Evolutionary conservation across 2,888 invertebrate species (phyloP).

Genomic region (Lingula anatina): DNA sequence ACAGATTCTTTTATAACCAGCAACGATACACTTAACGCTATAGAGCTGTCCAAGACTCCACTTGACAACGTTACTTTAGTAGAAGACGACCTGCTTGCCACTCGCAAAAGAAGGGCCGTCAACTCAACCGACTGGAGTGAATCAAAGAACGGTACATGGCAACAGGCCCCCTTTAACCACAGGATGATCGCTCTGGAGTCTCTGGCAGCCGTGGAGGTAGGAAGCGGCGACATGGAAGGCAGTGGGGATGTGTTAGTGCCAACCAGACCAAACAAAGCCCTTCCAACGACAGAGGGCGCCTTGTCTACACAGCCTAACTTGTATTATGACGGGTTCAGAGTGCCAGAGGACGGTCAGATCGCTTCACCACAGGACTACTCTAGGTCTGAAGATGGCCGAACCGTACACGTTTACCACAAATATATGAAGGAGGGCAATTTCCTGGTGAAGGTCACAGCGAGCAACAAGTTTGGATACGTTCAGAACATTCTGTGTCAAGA

Average conservation of each 20-base stretch:
- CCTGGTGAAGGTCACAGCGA: constrained; percentile 22
- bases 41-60: not conserved
- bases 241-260: too few species aligned
- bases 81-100: too few species aligned
- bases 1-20: too few species aligned
- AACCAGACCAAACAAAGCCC: too few species aligned
- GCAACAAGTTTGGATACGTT: constrained; percentile 30
- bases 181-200: too few species aligned
- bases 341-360: not conserved
- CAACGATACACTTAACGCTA: constrained; percentile 2
- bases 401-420: constrained; percentile 20
- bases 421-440: constrained; percentile 24
- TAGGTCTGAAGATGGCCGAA: constrained; percentile 9
- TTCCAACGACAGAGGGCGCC: too few species aligned
- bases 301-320: not conserved
- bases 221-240: too few species aligned
- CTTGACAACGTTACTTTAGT: not conserved
- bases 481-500: constrained; percentile 34
- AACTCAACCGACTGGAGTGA: too few species aligned
- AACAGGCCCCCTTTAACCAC: too few species aligned
- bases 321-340: not conserved
- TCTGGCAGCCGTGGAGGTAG: too few species aligned
- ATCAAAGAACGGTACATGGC: too few species aligned
- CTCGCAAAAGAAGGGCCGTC: too few species aligned
- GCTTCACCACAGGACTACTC: not conserved